Base-by-base conservation (phyloP, 2,113 vertebrate genomes). In the Seriola quinqueradiata region DNA sequence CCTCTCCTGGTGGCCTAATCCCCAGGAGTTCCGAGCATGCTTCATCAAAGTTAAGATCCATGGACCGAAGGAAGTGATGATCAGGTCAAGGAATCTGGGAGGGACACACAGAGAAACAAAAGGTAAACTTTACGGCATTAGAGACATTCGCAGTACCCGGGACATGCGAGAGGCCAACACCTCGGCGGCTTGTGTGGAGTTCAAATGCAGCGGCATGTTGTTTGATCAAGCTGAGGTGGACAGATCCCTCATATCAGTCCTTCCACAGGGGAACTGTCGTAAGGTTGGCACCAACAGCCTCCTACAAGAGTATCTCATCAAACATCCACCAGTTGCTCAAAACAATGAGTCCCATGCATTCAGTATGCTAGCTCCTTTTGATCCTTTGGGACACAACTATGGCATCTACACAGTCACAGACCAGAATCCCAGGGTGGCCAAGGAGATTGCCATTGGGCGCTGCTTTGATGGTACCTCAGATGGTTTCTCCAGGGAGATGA, bases 341-440 rank as follows among this genome's bases (percentile, higher is more conserved):
- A 83, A 93, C 46, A 97, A 97, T 0, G 96, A 98, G 68, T 96
- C 94, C 0, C 85, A 93, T 0, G 90, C 94, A 28, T 98, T 99
- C 88, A 88, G 92, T 89, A 98, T 99, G 98, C 85, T 99, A 81
- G 97, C 97, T 0, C 98, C 98, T 0, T 93, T 98, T 0, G 98
- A 99, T 87, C 97, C 98, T 0, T 86, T 99, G 52, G 98, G 98
- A n/a, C 98, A 99, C 95, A 99, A 99, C 91, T 99, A 99, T 0
- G 98, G 98, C 42, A 97, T 99, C 92, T 99, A 99, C 90, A 99
- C 98, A 0, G 98, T 99, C 84, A 99, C 97, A 1, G 98, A 99
- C 90, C 98, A 98, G 92, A 99, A 96, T 90, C 98, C 98, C 0
- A 93, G 97, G 9, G 71, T 98, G 67, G 98, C 98, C 65, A 99